Evolutionary conservation across 2,888 invertebrate species (phyloP), one percentile per base, ranked within the genome.

Genomic region (Cantharis rustica): DNA sequence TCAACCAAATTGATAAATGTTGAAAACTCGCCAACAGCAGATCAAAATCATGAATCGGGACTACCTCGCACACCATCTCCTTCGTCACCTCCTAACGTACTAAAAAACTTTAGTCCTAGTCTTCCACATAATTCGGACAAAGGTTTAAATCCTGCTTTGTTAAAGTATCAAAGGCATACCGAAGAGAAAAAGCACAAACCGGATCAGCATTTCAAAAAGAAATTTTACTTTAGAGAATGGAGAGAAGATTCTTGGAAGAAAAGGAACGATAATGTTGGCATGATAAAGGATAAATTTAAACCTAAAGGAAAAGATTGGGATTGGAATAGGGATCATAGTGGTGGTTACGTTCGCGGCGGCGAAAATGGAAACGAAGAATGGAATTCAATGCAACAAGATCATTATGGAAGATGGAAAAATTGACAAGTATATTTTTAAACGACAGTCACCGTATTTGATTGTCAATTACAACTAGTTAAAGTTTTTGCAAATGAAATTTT

Each of bases 121-220:
- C 82, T 76, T 69, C 75, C 73, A 71, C 76, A 84, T 85, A 69
- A 73, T 84, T 66, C 84, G 83, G 76, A 84, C 83, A 80, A 86
- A 82, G 86, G 85, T 79, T 80, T 90, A 83, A 85, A 90, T 88
- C 85, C 91, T 10, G 88, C 90, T 11, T 86, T 92, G 5, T 84
- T 91, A 10, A 91, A 92, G 83, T 92, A 92, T 85, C 92, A 92
- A 83, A 88, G 92, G 47, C 90, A 91, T 80, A 85, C 87, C 15
- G 88, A 88, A 75, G 86, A 88, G n/a, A 86, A 85, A 77, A 85
- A 84, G 73, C 86, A 83, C 79, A 88, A 84, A 78, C 89, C 90
- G 0, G 92, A 92, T 83, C 91, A 91, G 81, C 95, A 95, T 88
- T 95, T 95, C 88, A 95, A 96, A 89, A 96, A 95, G 90, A 95